Evolutionary conservation across 2,113 vertebrate species (phyloP).

Genomic region (Jaculus jaculus): DNA sequence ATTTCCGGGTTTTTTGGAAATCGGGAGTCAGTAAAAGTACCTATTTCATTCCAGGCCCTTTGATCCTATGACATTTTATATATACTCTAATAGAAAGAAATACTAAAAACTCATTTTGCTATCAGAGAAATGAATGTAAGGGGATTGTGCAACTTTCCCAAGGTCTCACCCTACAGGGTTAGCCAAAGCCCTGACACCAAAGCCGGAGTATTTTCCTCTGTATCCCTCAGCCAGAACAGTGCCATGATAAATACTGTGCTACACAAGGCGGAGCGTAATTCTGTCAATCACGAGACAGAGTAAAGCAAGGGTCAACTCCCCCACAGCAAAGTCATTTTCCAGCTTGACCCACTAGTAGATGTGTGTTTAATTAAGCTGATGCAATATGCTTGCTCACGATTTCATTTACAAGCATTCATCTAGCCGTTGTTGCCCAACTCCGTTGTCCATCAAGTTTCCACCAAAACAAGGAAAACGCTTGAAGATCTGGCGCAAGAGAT

Average conservation of each 20-base stretch:
- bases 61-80: neutral
- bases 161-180: neutral
- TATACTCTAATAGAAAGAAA: neutral
- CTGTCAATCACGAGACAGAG: neutral
- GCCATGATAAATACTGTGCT: neutral
- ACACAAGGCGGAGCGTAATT: neutral
- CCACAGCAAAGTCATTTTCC: neutral
- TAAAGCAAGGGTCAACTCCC: slow-evolving; percentile 8
- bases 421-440: neutral
- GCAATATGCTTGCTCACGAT: neutral
- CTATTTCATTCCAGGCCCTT: neutral
- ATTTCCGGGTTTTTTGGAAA: neutral
- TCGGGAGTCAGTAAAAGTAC: neutral
- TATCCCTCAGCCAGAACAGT: neutral
- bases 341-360: neutral
- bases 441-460: neutral
- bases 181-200: neutral
- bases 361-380: neutral
- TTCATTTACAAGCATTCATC: slow-evolving; percentile 27
- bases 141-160: neutral
- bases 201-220: neutral
- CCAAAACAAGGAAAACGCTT: slow-evolving; percentile 38
- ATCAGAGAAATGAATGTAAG: neutral
- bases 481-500: slow-evolving; percentile 43
- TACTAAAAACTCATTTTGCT: slow-evolving; percentile 12